These are phyloP conservation scores for Eudyptes chrysolophus DNA, from an alignment of 2,113 vertebrate genomes.

Conservation along the genomic window DNA sequence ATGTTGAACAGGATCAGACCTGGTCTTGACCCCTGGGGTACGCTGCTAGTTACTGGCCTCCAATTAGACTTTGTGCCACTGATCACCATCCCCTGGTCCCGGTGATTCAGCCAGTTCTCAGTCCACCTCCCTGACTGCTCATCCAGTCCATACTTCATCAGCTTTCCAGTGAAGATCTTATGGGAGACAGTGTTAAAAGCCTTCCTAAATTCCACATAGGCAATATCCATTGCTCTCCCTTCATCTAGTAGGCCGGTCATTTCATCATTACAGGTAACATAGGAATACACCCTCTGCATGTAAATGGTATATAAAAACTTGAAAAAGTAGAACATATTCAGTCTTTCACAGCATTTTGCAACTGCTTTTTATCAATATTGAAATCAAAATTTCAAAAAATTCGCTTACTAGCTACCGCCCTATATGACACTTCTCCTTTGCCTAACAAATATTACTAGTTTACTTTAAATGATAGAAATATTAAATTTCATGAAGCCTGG, in stretches of 20 bases:
- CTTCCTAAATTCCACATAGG: not conserved
- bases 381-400: not conserved
- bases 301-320: not conserved
- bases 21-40: not conserved
- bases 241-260: not conserved
- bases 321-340: not conserved
- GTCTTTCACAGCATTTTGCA: not conserved
- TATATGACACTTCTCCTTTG: not conserved
- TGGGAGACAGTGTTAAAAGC: accelerated
- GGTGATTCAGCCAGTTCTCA: not conserved
- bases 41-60: not conserved
- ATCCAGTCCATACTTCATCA: not conserved
- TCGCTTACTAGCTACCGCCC: not conserved
- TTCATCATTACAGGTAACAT: not conserved
- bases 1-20: not conserved
- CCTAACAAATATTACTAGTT: not conserved
- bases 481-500: not conserved
- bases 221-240: not conserved
- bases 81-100: not conserved
- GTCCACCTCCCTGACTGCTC: not conserved
- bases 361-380: not conserved
- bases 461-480: not conserved
- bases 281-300: not conserved
- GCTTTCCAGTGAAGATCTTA: not conserved
- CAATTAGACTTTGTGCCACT: not conserved